phyloP scores from a whole-genome alignment of 2,113 vertebrate genomes.

The Noturus placidus region DNA sequence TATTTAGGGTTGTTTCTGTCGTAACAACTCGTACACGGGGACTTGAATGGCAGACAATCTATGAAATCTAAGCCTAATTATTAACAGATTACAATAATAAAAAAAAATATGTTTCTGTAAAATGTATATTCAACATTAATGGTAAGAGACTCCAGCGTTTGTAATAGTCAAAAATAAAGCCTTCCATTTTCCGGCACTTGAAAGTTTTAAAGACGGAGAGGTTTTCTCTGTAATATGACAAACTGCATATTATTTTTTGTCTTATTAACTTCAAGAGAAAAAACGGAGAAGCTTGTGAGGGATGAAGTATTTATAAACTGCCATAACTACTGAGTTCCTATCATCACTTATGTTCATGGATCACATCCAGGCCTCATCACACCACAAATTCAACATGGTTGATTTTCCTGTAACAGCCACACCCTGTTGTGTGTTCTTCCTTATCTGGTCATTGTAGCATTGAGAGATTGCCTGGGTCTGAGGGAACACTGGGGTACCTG shows the following conservation, averaged over 20 bases:
- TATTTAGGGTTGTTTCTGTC: too few species aligned
- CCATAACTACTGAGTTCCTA: background rate
- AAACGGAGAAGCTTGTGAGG: background rate
- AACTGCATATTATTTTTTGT: background rate
- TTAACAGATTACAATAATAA: background rate
- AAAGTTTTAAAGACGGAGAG: background rate
- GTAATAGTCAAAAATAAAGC: background rate
- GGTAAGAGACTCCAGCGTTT: background rate
- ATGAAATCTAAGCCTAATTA: too few species aligned
- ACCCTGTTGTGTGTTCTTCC: background rate
- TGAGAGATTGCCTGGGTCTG: background rate
- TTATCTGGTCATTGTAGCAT: background rate
- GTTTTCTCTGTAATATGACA: background rate
- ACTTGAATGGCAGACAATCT: too few species aligned
- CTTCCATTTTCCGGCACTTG: background rate
- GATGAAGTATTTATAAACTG: background rate
- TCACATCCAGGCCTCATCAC: background rate
- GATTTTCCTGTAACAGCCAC: background rate
- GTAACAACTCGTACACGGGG: background rate
- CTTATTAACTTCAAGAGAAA: background rate
- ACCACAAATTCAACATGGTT: background rate
- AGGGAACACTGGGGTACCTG: background rate
- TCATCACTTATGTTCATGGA: background rate
- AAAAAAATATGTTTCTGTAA: background rate
- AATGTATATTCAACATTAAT: background rate